Evolutionary conservation across 2,113 vertebrate species (phyloP).

Genomic region (Tragulus kanchil): DNA sequence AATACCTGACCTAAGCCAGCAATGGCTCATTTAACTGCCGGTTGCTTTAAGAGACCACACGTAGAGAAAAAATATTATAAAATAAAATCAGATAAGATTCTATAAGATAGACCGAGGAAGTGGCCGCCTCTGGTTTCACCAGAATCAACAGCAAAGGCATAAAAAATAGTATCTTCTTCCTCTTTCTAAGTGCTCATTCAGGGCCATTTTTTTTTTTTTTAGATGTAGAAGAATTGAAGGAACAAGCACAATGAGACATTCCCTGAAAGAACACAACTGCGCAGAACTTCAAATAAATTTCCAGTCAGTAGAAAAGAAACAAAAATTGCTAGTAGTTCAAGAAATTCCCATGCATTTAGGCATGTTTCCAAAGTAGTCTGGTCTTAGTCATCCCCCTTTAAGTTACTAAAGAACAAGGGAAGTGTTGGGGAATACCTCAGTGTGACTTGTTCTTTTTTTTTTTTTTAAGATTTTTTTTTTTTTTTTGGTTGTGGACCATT

Average conservation of each 20-base stretch:
- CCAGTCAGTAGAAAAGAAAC: background rate
- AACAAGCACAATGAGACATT: background rate
- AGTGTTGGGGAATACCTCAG: accelerated
- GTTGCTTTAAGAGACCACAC: slow-evolving; percentile 80
- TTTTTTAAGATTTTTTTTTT: background rate
- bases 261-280: slow-evolving; percentile 1
- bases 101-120: slow-evolving; percentile 44
- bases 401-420: background rate
- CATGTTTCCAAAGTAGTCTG: background rate
- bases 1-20: slow-evolving; percentile 16
- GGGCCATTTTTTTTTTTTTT: slow-evolving; percentile 3
- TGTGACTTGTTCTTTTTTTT: background rate
- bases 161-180: slow-evolving; percentile 40
- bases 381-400: slow-evolving; percentile 13
- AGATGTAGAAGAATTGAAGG: background rate
- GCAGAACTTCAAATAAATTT: slow-evolving; percentile 34
- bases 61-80: slow-evolving; percentile 65
- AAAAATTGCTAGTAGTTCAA: slow-evolving; percentile 49
- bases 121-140: slow-evolving; percentile 49
- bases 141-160: slow-evolving; percentile 50
- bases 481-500: background rate
- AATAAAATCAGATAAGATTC: slow-evolving; percentile 67
- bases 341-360: background rate
- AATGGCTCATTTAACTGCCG: slow-evolving; percentile 54
- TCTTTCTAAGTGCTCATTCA: slow-evolving; percentile 8